These are phyloP conservation scores for Gryllus bimaculatus DNA, from an alignment of 1,140 invertebrate genomes.

Conservation along the genomic window DNA sequence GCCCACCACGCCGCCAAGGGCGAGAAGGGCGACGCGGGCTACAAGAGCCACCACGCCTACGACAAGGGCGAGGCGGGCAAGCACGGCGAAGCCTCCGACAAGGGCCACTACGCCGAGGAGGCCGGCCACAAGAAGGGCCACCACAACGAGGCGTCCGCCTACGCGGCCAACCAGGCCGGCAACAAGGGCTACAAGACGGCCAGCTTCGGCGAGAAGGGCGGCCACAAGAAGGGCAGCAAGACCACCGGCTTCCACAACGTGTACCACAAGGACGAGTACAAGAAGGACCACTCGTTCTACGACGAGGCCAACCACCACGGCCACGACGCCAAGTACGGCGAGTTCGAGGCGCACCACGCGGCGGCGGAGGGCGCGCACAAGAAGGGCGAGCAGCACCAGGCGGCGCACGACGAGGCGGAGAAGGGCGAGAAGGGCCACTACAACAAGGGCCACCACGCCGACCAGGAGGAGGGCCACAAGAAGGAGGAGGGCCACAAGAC, in stretches of 20 bases:
- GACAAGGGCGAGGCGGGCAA: slow-evolving; percentile 50
- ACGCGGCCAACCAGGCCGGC: slow-evolving; percentile 36
- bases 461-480: slow-evolving; percentile 34
- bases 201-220: slow-evolving; percentile 33
- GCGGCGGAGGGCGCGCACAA: slow-evolving; percentile 36
- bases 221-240: slow-evolving; percentile 55
- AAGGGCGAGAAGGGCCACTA: slow-evolving; percentile 36
- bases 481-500: slow-evolving; percentile 35
- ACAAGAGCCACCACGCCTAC: slow-evolving; percentile 28
- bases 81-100: slow-evolving; percentile 52
- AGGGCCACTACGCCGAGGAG: slow-evolving; percentile 29
- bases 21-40: slow-evolving; percentile 21
- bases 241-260: slow-evolving; percentile 60
- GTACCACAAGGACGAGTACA: slow-evolving; percentile 62
- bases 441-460: slow-evolving; percentile 37
- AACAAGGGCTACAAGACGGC: slow-evolving; percentile 34
- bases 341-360: slow-evolving; percentile 38
- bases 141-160: slow-evolving; percentile 34
- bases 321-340: slow-evolving; percentile 45
- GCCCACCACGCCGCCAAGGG: slow-evolving; percentile 16
- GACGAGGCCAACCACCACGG: slow-evolving; percentile 55
- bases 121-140: slow-evolving; percentile 33
- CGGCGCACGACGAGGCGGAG: slow-evolving; percentile 35
- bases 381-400: slow-evolving; percentile 37
- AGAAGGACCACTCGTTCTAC: slow-evolving; percentile 63